Evolutionary conservation across 2,888 invertebrate species (phyloP).

Genomic region (Drosophila mulleri): DNA sequence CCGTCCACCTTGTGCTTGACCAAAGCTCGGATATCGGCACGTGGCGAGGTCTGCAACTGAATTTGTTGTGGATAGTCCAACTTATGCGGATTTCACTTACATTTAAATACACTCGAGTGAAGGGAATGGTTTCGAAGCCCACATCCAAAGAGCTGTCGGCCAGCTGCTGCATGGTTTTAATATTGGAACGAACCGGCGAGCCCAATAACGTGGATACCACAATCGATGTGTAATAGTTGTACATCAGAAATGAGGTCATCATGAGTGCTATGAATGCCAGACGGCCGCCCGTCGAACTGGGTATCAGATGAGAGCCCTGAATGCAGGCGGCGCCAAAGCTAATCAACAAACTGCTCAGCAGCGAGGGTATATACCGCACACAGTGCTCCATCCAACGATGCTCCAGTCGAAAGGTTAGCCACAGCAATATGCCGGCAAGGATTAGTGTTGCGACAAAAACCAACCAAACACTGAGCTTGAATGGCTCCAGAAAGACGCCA

Average conservation of each 20-base stretch:
- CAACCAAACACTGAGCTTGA: conserved; percentile 87
- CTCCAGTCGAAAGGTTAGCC: conserved; percentile 81
- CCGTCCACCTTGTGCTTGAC: conserved; percentile 70
- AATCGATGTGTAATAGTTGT: conserved; percentile 88
- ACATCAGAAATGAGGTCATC: conserved; percentile 85
- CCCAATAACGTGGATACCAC: conserved; percentile 88
- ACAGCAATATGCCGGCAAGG: conserved; percentile 81
- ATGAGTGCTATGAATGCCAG: conserved; percentile 77
- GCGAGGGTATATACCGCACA: conserved; percentile 76
- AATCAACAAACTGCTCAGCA: conserved; percentile 82
- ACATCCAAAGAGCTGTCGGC: conserved; percentile 86
- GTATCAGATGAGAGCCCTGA: conserved; percentile 85
- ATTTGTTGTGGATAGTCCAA: too few species aligned
- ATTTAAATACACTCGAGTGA: conserved; percentile 72
- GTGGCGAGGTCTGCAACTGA: conserved; percentile 53
- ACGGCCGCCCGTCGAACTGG: conserved; percentile 85
- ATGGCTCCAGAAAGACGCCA: conserved; percentile 87
- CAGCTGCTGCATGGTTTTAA: conserved; percentile 86
- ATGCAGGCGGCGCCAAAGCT: conserved; percentile 86
- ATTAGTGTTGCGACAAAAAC: conserved; percentile 84
- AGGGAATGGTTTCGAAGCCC: conserved; percentile 86
- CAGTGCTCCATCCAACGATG: conserved; percentile 51
- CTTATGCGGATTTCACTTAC: conserved; percentile 50
- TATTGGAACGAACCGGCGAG: conserved; percentile 86
- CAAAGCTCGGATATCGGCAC: conserved; percentile 71